phyloP scores from a whole-genome alignment of 2,888 invertebrate species.

The Campoplex capitator region DNA sequence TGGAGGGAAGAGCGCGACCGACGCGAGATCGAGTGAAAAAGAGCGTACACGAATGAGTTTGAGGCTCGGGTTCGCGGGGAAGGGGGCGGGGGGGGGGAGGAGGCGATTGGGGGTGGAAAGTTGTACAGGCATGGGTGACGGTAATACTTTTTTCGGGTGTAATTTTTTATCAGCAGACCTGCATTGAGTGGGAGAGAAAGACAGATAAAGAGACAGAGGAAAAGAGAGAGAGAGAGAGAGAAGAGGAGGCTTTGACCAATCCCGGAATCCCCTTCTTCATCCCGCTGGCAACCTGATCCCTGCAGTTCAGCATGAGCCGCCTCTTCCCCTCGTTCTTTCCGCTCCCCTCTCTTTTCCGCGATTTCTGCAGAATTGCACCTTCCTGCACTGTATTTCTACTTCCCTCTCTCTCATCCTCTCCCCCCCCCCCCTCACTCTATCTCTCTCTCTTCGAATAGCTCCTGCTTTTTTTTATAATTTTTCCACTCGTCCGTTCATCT shows the following conservation, averaged over 20 bases:
- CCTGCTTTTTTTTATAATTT: constrained; percentile 10
- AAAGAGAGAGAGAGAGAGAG: constrained; percentile 27
- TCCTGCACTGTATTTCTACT: constrained; percentile 37
- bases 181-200: constrained; percentile 70
- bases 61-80: constrained; percentile 51
- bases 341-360: constrained; percentile 68
- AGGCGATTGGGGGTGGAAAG: constrained; percentile 60
- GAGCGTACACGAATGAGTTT: constrained; percentile 59
- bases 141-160: constrained; percentile 81
- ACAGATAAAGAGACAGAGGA: not conserved
- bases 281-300: constrained; percentile 68
- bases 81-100: not conserved
- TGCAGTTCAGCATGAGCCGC: constrained; percentile 66
- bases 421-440: too few relatives aligned
- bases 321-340: constrained; percentile 70
- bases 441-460: constrained; percentile 21
- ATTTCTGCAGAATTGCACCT: constrained; percentile 54
- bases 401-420: not conserved
- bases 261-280: constrained; percentile 75
- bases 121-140: constrained; percentile 72
- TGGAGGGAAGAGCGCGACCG: constrained; percentile 9
- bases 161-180: constrained; percentile 82
- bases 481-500: constrained; percentile 41
- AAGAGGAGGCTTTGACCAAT: constrained; percentile 79
- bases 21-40: constrained; percentile 66